Evolutionary conservation across 2,888 invertebrate species (phyloP).

Genomic region (Macrosiphum euphorbiae): DNA sequence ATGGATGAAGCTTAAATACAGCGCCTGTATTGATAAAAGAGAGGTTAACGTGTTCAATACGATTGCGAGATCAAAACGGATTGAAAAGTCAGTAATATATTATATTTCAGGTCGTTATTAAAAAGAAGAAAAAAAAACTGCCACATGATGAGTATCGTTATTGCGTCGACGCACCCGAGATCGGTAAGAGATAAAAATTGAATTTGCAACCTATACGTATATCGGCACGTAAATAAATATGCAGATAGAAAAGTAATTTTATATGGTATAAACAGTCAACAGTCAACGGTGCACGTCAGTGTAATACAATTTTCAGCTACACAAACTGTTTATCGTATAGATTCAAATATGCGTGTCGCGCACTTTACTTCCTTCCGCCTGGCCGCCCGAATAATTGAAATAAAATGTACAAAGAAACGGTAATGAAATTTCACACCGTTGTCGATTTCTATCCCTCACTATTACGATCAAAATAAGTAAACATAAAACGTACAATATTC

Average conservation of each 20-base stretch:
- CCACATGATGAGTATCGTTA: not conserved
- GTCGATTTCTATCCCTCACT: not conserved
- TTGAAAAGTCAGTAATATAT: slow-evolving; percentile 40
- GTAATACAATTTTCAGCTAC: slow-evolving; percentile 24
- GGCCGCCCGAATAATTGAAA: not conserved
- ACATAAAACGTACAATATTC: not conserved
- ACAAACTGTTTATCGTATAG: slow-evolving; percentile 23
- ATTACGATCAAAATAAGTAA: slow-evolving; percentile 19
- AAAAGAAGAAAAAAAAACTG: not conserved
- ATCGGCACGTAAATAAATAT: not conserved
- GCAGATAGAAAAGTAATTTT: slow-evolving; percentile 13
- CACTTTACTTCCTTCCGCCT: not conserved
- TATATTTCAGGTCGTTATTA: slow-evolving; percentile 4
- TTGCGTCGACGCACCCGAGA: not conserved
- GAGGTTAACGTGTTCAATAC: slow-evolving; percentile 23
- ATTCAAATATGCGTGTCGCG: slow-evolving; percentile 6
- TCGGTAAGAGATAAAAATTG: slow-evolving; percentile 19
- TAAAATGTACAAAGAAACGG: slow-evolving; percentile 11
- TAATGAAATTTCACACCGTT: slow-evolving; percentile 6
- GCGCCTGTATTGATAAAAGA: not conserved
- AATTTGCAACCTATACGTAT: slow-evolving; percentile 15
- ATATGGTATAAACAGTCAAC: not conserved
- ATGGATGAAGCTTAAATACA: slow-evolving; percentile 25
- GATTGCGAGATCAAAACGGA: slow-evolving; percentile 3
- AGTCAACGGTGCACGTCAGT: not conserved